Conservation (phyloP, 2,888 invertebrate genomes). For the Eristalis tenax region DNA sequence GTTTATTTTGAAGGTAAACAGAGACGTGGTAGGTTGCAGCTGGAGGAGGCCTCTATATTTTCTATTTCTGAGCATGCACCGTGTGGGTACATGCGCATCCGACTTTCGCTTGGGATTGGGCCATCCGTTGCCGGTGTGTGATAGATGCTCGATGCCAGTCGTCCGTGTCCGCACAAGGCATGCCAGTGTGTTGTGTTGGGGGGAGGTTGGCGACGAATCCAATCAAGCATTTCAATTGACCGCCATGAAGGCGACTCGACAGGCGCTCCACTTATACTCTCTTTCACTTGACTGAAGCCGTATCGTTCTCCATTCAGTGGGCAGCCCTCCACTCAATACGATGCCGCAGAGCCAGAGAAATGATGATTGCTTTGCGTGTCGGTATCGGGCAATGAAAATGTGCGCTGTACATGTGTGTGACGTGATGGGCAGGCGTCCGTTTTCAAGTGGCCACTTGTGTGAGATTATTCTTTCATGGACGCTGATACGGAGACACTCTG, state of each 20-base stretch:
- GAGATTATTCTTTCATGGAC: conserved; percentile 28
- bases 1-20: conserved; percentile 58
- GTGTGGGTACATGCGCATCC: conserved; percentile 58
- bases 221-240: conserved; percentile 72
- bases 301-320: conserved; percentile 16
- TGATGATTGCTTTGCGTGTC: conserved; percentile 66
- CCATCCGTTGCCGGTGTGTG: neutral
- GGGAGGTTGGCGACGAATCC: conserved; percentile 68
- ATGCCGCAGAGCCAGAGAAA: conserved; percentile 23
- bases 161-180: conserved; percentile 3
- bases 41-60: conserved; percentile 37
- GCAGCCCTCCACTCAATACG: conserved; percentile 44
- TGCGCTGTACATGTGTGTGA: conserved; percentile 24
- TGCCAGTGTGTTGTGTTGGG: neutral
- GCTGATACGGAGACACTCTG: conserved; percentile 39
- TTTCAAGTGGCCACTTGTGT: conserved; percentile 70
- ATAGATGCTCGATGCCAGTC: conserved; percentile 17
- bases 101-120: conserved; percentile 57
- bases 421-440: conserved; percentile 61
- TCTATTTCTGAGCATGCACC: conserved; percentile 57
- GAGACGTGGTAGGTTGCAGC: conserved; percentile 40
- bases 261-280: conserved; percentile 62
- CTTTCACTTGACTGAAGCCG: neutral
- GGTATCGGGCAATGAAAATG: conserved; percentile 1
- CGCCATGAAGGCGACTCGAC: conserved; percentile 67